Conservation (phyloP, 2,113 vertebrate genomes). For the Willisornis vidua region DNA sequence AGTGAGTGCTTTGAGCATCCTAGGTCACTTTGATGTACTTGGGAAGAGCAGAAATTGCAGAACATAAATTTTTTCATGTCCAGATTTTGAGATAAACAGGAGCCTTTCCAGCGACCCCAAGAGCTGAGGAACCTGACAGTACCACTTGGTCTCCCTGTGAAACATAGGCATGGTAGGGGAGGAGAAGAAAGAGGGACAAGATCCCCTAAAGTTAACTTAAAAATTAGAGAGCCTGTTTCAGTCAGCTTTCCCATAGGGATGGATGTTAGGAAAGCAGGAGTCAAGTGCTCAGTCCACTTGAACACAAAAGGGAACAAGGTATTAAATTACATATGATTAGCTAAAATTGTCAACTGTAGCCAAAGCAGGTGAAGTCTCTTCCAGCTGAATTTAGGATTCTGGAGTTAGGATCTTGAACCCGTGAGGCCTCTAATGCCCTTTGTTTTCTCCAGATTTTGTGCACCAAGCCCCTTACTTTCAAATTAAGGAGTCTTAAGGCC, state of each 20-base stretch:
- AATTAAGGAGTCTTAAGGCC: background rate
- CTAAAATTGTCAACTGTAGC: background rate
- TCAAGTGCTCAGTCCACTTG: background rate
- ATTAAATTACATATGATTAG: background rate
- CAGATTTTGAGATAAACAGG: background rate
- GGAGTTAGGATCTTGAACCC: background rate
- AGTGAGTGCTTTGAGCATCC: background rate
- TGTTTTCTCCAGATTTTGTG: background rate
- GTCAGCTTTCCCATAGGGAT: background rate
- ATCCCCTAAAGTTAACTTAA: background rate
- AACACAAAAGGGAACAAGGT: background rate
- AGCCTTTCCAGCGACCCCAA: background rate
- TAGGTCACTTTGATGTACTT: background rate
- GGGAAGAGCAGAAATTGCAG: background rate
- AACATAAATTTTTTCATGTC: background rate
- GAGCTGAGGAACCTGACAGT: background rate
- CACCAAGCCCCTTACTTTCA: background rate
- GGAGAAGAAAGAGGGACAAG: background rate
- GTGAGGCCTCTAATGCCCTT: background rate
- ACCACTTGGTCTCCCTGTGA: background rate
- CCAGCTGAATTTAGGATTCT: background rate
- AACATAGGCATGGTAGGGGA: background rate
- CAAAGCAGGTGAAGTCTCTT: background rate
- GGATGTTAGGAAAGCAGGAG: background rate
- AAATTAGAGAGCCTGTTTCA: background rate